Conservation (phyloP, 2,113 vertebrate species). For the Platichthys stellatus region DNA sequence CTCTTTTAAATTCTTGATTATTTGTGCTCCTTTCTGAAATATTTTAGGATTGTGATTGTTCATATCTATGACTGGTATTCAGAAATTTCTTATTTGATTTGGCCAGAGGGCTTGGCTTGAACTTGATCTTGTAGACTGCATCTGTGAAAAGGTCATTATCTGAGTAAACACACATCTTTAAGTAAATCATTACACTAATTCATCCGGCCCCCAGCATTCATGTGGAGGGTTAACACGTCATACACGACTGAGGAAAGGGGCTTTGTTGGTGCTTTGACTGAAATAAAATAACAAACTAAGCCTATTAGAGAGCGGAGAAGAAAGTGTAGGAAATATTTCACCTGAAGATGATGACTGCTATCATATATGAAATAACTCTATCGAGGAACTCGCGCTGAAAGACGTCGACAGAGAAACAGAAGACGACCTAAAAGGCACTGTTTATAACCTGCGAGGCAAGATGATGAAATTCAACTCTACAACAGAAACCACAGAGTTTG, state of each 20-base stretch:
- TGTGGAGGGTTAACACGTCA: background rate
- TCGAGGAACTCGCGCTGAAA: conserved; percentile 29
- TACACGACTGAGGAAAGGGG: background rate
- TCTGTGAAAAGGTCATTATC: background rate
- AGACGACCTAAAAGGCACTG: conserved; percentile 16
- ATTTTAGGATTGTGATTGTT: no score
- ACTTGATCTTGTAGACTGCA: no score
- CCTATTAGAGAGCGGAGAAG: background rate
- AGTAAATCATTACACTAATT: background rate
- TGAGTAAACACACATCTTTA: no score
- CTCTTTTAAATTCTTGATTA: background rate
- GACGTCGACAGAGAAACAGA: conserved; percentile 17
- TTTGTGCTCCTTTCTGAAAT: background rate
- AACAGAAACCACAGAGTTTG: conserved; percentile 1
- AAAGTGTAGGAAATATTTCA: conserved; percentile 18
- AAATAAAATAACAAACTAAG: no score
- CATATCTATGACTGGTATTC: no score
- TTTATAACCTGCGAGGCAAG: conserved; percentile 32
- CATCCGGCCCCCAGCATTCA: background rate
- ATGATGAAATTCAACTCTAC: conserved; percentile 18
- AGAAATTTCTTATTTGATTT: no score
- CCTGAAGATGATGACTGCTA: conserved; percentile 23
- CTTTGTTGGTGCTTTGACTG: background rate
- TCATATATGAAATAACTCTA: conserved; percentile 31
- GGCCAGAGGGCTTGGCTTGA: no score